Conservation (phyloP, 1,140 invertebrate genomes). For the Drosophila sp. region DNA sequence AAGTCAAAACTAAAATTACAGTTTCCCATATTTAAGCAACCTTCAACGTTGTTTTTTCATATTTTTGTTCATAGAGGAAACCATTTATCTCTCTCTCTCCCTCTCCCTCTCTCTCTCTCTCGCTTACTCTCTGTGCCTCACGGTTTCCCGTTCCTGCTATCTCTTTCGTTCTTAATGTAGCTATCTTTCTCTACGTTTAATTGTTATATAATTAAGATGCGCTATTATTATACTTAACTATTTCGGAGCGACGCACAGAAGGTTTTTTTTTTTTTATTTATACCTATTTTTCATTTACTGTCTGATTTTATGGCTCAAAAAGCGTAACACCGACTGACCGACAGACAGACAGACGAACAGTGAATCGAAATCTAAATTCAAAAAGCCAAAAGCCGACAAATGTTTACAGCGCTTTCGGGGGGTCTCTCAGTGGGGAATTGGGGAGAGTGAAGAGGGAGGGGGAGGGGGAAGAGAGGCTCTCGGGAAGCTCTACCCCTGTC, state of each 20-base stretch:
- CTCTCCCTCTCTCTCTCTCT: neutral
- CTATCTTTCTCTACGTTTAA: slow-evolving; percentile 51
- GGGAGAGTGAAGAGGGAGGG: too few relatives aligned
- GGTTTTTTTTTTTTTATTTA: slow-evolving; percentile 41
- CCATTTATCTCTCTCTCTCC: slow-evolving; percentile 25
- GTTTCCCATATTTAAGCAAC: slow-evolving; percentile 61
- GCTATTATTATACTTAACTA: slow-evolving; percentile 80
- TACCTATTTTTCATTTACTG: slow-evolving; percentile 56
- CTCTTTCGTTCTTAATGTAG: slow-evolving; percentile 6
- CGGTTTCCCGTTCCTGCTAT: neutral
- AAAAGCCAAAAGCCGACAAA: slow-evolving; percentile 45
- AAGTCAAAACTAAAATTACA: slow-evolving; percentile 38
- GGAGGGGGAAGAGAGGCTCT: too few relatives aligned
- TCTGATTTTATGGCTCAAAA: slow-evolving; percentile 77
- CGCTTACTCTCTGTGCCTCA: slow-evolving; percentile 1
- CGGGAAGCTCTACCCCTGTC: slow-evolving; percentile 29
- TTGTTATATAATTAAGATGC: slow-evolving; percentile 81
- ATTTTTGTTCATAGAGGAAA: slow-evolving; percentile 44
- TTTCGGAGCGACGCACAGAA: slow-evolving; percentile 42
- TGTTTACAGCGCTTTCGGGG: slow-evolving; percentile 11
- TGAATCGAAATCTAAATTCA: slow-evolving; percentile 42
- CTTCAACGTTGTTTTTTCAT: slow-evolving; percentile 25
- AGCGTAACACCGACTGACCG: slow-evolving; percentile 67
- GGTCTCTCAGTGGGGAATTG: neutral
- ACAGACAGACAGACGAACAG: neutral